phyloP scores from a whole-genome alignment of 2,888 invertebrate species.

The Epicampocera succincta region DNA sequence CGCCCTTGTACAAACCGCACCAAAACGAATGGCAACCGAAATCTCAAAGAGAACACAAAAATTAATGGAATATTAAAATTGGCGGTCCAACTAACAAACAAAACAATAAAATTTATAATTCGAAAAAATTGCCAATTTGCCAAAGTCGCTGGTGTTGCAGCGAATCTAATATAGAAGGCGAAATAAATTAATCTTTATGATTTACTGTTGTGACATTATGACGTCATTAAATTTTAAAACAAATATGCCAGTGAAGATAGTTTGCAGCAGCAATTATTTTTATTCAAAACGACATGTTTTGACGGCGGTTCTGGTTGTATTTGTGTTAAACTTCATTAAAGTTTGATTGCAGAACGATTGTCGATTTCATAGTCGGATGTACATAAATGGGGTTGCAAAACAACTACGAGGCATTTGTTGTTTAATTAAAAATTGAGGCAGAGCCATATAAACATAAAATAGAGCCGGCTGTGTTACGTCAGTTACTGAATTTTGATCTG shows the following conservation, averaged over 20 bases:
- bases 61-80: conserved; percentile 19
- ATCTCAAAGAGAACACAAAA: background rate
- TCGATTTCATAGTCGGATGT: too few relatives aligned
- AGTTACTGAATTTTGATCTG: too few relatives aligned
- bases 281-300: background rate
- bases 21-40: background rate
- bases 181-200: conserved; percentile 44
- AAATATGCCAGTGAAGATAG: conserved; percentile 35
- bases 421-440: too few relatives aligned
- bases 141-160: conserved; percentile 15
- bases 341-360: too few relatives aligned
- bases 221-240: conserved; percentile 58
- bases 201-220: conserved; percentile 51
- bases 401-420: too few relatives aligned
- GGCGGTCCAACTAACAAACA: conserved; percentile 32
- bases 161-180: background rate
- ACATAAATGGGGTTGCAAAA: too few relatives aligned
- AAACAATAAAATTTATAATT: conserved; percentile 60
- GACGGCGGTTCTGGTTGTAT: background rate
- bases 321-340: too few relatives aligned
- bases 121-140: conserved; percentile 25
- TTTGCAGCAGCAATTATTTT: conserved; percentile 17
- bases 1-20: background rate
- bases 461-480: too few relatives aligned
- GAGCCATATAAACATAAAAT: too few relatives aligned